Percentiles rank a stretch among this genome's conserved stretches.
phyloP scores from a whole-genome alignment of 2,113 vertebrate genomes.

The Centropristis striata region DNA sequence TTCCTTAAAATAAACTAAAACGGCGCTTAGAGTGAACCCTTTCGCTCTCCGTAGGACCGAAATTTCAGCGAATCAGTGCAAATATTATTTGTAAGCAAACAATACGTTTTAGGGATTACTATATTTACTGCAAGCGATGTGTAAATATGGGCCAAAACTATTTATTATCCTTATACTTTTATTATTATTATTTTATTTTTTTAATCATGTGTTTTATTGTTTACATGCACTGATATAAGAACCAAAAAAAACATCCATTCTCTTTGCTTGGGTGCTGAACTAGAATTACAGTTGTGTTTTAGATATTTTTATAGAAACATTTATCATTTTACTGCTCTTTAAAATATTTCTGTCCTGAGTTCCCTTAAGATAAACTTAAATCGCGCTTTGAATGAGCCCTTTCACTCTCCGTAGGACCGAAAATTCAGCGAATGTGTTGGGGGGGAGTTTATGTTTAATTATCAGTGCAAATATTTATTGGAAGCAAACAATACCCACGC shows the following conservation, averaged over 20 bases:
- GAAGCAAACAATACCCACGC: neutral
- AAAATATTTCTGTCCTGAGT: neutral
- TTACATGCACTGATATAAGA: neutral
- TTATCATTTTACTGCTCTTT: no score
- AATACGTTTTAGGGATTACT: neutral
- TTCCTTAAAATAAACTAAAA: neutral
- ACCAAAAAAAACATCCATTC: neutral
- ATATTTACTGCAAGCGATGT: neutral
- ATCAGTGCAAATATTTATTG: neutral
- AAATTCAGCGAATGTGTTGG: accelerated
- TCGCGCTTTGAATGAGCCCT: neutral
- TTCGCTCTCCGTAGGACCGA: conserved; percentile 38
- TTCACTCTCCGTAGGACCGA: conserved; percentile 42
- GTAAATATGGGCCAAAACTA: neutral
- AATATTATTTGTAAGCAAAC: neutral
- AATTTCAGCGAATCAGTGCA: neutral
- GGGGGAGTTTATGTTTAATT: neutral
- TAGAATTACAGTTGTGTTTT: neutral
- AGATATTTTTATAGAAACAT: no score
- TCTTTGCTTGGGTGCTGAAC: no score
- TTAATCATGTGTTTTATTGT: neutral
- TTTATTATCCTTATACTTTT: no score
- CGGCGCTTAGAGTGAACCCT: neutral
- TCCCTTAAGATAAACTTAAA: neutral
- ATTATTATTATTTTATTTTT: no score